Base-by-base conservation (phyloP, 2,888 invertebrate species). In the Papilio elwesi region DNA sequence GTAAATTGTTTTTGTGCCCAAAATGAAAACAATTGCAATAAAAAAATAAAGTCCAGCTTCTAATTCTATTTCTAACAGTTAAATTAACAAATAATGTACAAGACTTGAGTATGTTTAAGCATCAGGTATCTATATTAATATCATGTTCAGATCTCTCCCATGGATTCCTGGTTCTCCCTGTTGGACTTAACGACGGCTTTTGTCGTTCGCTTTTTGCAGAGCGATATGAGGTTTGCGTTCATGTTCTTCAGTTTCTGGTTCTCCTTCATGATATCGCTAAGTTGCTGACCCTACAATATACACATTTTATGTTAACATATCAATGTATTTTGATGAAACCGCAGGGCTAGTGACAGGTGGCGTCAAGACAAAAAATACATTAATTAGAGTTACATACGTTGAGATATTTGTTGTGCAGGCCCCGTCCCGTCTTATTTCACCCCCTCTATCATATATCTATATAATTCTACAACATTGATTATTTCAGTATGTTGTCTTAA, bases 201-300 rank as follows among this genome's bases (percentile, higher is more conserved):
- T 47, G 87, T 90, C 48, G 87, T 87, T 63, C 94, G 87, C 74
- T 90, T 90, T 76, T 92, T 93, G 77, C 94, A 95, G 47, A 94
- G 80, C 6, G 82, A 85, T 16, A 94, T 87, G 66, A 95, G 83
- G 64, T 90, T 88, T 0, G 87, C 85, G 59, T 94, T 94, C 0
- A 93, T 43, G 0, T 43, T 43, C 43, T 43, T 43, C 43, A 43
- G 43, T 43, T 43, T 94, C 64, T 90, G 85, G 75, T 95, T 92
- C 79, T 91, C 93, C 76, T 89, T 90, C 85, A 93, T 87, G n/a
- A 91, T 87, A 71, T 93, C 92, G 0, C 90, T 87, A 63, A 93
- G 74, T 77, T 93, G 89, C 81, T 94, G 93, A 74, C 92, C 93
- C 94, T 95, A 86, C n/a, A 85, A 83, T 71, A 51, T 36, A 48